Conservation (phyloP, 2,797 vertebrate species). For the Gallirallus australis region DNA sequence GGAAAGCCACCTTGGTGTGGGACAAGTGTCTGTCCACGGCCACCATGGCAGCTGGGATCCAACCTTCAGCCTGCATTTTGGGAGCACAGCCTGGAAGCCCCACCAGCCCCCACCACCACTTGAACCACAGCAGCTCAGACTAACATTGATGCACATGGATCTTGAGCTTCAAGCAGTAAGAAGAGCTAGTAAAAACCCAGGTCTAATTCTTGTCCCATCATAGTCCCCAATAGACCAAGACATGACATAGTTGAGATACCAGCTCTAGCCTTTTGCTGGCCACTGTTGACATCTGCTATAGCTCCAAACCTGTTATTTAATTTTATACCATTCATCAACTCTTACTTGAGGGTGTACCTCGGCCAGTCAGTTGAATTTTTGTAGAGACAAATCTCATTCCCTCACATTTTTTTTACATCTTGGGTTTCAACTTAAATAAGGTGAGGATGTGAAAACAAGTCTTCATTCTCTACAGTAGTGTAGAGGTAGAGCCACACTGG, state of each 20-base stretch:
- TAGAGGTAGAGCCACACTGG: not conserved
- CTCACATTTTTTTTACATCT: not conserved
- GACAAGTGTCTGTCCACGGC: rapidly evolving
- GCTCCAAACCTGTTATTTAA: not conserved
- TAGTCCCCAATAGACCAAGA: not conserved
- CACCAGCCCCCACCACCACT: not conserved
- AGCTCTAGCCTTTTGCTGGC: not conserved
- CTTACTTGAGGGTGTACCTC: not conserved
- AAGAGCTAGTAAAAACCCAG: not conserved
- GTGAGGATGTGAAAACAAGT: not conserved
- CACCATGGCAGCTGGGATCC: rapidly evolving
- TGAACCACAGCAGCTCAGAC: rapidly evolving
- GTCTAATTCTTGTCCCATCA: not conserved
- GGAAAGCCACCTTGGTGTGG: not conserved
- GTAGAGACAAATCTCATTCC: not conserved
- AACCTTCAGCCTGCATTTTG: not conserved
- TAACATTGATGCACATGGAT: rapidly evolving
- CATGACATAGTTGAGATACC: rapidly evolving
- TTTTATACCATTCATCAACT: not conserved
- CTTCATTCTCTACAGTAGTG: not conserved
- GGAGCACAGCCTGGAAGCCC: not conserved
- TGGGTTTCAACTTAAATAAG: not conserved
- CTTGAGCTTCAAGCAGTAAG: not conserved
- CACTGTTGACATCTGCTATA: not conserved
- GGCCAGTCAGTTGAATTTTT: not conserved